Evolutionary conservation across 2,888 invertebrate genomes (phyloP).

Genomic region (Catocala nupta): DNA sequence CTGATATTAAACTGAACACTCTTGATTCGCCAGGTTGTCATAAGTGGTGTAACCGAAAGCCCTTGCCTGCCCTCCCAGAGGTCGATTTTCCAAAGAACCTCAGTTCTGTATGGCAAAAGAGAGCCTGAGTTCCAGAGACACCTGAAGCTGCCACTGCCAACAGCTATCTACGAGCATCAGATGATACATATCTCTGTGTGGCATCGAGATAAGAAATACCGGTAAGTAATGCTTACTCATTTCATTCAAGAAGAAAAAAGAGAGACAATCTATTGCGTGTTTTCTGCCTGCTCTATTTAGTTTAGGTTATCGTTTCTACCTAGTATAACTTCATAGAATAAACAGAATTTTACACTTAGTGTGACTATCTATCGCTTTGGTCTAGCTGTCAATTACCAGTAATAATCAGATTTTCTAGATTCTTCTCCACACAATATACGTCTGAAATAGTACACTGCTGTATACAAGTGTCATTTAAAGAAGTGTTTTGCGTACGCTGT

Average conservation of each 20-base stretch:
- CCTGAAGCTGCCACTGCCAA: slow-evolving; percentile 89
- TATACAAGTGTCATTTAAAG: too few species aligned
- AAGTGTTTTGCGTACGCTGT: too few species aligned
- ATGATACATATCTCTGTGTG: slow-evolving; percentile 93
- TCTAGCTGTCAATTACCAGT: too few species aligned
- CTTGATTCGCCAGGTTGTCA: slow-evolving; percentile 82
- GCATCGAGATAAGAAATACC: slow-evolving; percentile 94
- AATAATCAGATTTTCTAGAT: too few species aligned
- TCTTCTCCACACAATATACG: too few species aligned
- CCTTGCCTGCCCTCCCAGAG: slow-evolving; percentile 78
- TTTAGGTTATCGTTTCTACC: too few species aligned
- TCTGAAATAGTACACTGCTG: too few species aligned
- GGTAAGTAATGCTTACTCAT: slow-evolving; percentile 81
- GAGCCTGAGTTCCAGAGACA: slow-evolving; percentile 94
- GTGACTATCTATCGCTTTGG: too few species aligned
- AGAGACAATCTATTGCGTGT: too few species aligned
- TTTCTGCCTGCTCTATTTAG: too few species aligned
- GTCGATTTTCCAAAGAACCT: slow-evolving; percentile 92
- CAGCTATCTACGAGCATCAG: slow-evolving; percentile 85
- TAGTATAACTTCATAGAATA: too few species aligned
- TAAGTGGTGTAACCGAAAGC: slow-evolving; percentile 81
- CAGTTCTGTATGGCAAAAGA: slow-evolving; percentile 92
- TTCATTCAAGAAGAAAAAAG: not conserved
- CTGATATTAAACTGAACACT: not conserved
- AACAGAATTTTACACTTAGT: too few species aligned